Base-by-base conservation (phyloP, 1,140 invertebrate species). In the Cepaea nemoralis region DNA sequence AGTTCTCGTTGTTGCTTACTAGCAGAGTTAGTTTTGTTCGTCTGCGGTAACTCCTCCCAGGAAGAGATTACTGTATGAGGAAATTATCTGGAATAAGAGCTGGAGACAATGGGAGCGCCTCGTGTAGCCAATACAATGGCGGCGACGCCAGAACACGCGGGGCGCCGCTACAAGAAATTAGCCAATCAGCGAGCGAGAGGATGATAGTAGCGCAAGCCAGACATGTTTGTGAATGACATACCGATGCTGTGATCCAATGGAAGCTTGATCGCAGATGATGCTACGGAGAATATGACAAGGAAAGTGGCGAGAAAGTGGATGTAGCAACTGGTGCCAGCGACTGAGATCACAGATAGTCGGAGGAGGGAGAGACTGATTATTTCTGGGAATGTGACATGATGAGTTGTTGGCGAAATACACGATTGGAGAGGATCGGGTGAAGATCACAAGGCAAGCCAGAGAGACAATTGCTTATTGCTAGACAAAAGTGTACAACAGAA, bases 51-150 rank as follows among this genome's bases (percentile, higher is more conserved):
- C 67, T 69, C 67, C 67, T 69, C 67, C 67, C 67, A 69, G 14
- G 67, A 69, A 69, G 37, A 69, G 14, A 69, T 69, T 37, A 69
- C 67, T 69, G 27, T 39, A 37, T 14, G 33, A 69, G 37, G 14
- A 39, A 69, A 69, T 69, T 69, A 69, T 37, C 67, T 69, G 67
- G 67, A 35, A 69, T 69, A 27, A 37, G 31, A n/a, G 67, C 5
- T 33, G 31, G 67, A 69, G 67, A 69, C 67, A 69, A 69, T 69
- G 31, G 67, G 24, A 35, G 67, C 67, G 37, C 33, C 5, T 35
- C 67, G 67, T 69, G 12, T 35, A 69, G 67, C 67, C 67, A 69
- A 69, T 69, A 69, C 67, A 69, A 69, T 69, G 67, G 67, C 16
- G 35, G 67, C 67, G 67, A 69, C 37, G 31, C 67, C 31, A n/a